These are phyloP conservation scores for Lordiphosa mommai DNA, from an alignment of 1,140 invertebrate genomes.

Conservation along the genomic window DNA sequence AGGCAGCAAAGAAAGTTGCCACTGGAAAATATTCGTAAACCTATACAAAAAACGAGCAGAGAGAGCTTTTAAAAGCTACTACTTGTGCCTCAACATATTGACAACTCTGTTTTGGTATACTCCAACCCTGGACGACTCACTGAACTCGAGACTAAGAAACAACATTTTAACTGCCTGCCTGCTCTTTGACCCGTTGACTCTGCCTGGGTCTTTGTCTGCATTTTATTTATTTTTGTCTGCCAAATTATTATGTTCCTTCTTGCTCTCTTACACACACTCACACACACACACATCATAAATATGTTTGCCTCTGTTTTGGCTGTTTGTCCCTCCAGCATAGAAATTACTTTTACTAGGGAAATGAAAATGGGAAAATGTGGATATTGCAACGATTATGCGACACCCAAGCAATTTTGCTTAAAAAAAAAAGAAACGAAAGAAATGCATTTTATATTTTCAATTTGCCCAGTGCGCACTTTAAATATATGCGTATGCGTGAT, in stretches of 20 bases:
- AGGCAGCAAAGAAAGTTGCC: too few relatives aligned
- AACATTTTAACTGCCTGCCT: constrained; percentile 9
- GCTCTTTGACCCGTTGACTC: constrained; percentile 9
- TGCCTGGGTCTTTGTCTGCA: constrained; percentile 21
- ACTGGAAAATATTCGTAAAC: too few relatives aligned
- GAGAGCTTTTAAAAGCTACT: too few relatives aligned
- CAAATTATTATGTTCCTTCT: constrained; percentile 32
- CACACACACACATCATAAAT: constrained; percentile 57
- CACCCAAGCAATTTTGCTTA: constrained; percentile 48
- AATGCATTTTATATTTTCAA: constrained; percentile 14
- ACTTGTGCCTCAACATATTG: too few relatives aligned
- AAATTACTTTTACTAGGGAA: constrained; percentile 47
- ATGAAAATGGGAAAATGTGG: constrained; percentile 23
- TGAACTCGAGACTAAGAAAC: too few relatives aligned
- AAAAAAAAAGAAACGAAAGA: not conserved
- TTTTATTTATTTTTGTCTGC: constrained; percentile 33
- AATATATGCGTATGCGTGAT: constrained; percentile 58
- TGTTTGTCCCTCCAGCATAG: constrained; percentile 42
- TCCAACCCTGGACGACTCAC: constrained; percentile 4
- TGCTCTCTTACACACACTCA: constrained; percentile 4
- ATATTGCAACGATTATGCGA: constrained; percentile 47
- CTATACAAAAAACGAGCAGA: too few relatives aligned
- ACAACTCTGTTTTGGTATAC: too few relatives aligned
- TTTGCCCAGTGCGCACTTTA: constrained; percentile 14
- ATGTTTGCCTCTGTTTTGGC: constrained; percentile 44